Percentiles rank a stretch among this genome's conserved stretches.
Evolutionary conservation across 2,888 invertebrate species (phyloP).

Genomic region (Hirtodrosophila histrioides): DNA sequence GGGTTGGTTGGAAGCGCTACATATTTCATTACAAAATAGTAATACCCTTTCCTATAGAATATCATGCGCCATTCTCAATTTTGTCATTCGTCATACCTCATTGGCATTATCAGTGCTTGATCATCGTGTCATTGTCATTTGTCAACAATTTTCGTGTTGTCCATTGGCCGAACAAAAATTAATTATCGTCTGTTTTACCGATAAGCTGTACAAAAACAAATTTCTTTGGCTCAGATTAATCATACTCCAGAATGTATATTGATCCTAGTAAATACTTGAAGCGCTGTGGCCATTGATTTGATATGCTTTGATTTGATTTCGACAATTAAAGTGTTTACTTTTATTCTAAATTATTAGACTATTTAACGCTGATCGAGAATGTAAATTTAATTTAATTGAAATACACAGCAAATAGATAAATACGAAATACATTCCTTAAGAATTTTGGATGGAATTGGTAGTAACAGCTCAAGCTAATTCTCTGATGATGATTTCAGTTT

Average conservation of each 20-base stretch:
- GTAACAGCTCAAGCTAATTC: too few species aligned
- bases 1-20: too few species aligned
- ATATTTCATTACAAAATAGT: too few species aligned
- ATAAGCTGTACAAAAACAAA: slow-evolving; percentile 35
- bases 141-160: slow-evolving; percentile 57
- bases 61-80: slow-evolving; percentile 19
- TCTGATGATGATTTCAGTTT: too few species aligned
- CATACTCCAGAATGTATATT: slow-evolving; percentile 45
- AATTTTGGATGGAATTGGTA: too few species aligned
- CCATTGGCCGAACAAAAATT: slow-evolving; percentile 40
- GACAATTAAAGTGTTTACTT: slow-evolving; percentile 20
- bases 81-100: slow-evolving; percentile 33
- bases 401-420: too few species aligned
- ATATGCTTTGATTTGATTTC: slow-evolving; percentile 15
- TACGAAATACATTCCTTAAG: too few species aligned
- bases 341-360: neutral
- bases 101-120: slow-evolving; percentile 63
- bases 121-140: slow-evolving; percentile 61
- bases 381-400: too few species aligned
- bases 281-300: slow-evolving; percentile 6
- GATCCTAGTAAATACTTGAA: slow-evolving; percentile 36
- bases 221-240: slow-evolving; percentile 43
- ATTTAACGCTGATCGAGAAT: too few species aligned
- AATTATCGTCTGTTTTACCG: slow-evolving; percentile 31
- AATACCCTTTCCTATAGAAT: neutral